Percentiles rank a stretch among this genome's conserved stretches.
phyloP scores from a whole-genome alignment of 2,888 invertebrate genomes.

The Blastobasis lacticolella region DNA sequence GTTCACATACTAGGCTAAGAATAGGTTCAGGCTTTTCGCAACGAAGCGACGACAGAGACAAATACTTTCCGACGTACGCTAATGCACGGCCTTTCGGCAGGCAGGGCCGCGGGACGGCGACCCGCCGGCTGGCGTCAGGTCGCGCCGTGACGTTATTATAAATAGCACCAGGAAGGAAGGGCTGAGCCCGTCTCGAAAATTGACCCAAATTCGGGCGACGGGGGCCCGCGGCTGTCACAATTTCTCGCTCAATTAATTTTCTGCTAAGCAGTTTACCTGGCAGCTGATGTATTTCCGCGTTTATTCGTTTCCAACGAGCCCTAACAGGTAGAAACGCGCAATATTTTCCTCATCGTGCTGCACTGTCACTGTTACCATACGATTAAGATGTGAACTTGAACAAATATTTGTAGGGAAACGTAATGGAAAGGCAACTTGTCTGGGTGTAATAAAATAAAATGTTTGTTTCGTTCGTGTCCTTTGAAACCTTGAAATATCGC shows the following conservation, averaged over 20 bases:
- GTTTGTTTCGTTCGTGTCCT: background rate
- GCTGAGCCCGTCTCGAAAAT: constrained; percentile 32
- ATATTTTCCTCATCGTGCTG: no score
- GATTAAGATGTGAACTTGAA: no score
- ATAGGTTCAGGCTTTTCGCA: no score
- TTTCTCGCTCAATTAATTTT: constrained; percentile 56
- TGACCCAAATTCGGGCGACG: constrained; percentile 45
- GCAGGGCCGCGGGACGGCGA: no score
- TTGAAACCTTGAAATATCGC: background rate
- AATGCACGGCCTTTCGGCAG: no score
- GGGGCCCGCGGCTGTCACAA: constrained; percentile 37
- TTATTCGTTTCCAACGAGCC: no score
- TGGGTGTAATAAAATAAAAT: background rate
- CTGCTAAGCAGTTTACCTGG: constrained; percentile 33
- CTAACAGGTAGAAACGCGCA: no score
- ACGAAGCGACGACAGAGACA: no score
- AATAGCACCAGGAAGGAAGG: constrained; percentile 29
- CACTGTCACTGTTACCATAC: no score
- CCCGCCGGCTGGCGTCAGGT: no score
- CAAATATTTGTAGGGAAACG: constrained; percentile 4
- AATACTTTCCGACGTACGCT: no score
- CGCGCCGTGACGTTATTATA: background rate
- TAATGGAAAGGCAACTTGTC: constrained; percentile 9
- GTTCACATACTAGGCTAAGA: no score
- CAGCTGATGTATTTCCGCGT: constrained; percentile 15